These are phyloP conservation scores for Prenolepis imparis DNA, from an alignment of 2,888 invertebrate species.

Conservation along the genomic window DNA sequence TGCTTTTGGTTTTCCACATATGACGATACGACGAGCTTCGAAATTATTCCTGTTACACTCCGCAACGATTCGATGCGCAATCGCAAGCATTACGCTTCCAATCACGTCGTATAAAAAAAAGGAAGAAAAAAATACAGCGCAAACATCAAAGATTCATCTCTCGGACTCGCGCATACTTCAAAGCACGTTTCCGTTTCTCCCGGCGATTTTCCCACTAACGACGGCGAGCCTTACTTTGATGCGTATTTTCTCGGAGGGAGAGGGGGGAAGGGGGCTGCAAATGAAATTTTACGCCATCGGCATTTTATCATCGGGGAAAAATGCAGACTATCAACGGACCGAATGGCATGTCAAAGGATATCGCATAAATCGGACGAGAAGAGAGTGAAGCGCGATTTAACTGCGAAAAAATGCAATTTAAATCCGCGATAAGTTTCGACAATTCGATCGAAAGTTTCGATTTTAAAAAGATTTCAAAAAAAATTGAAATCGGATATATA, in stretches of 20 bases:
- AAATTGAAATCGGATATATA: not conserved
- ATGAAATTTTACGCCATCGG: constrained; percentile 48
- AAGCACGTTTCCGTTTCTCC: constrained; percentile 35
- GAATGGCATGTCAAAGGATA: constrained; percentile 37
- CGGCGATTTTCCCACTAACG: constrained; percentile 9
- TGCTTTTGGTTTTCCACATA: not conserved
- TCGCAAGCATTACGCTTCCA: constrained; percentile 33
- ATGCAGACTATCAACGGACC: constrained; percentile 41
- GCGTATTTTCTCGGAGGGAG: constrained; percentile 23
- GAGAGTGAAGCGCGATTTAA: not conserved
- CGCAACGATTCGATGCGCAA: constrained; percentile 28
- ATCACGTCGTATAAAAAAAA: constrained; percentile 7
- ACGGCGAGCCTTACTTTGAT: constrained; percentile 45
- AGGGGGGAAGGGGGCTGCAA: constrained; percentile 7
- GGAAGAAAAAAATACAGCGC: not conserved
- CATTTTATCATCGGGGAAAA: constrained; percentile 40
- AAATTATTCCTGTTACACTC: constrained; percentile 43
- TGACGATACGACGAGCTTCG: not conserved
- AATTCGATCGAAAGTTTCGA: constrained; percentile 7
- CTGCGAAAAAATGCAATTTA: constrained; percentile 18
- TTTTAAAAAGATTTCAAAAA: not conserved
- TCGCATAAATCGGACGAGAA: constrained; percentile 19
- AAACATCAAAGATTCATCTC: constrained; percentile 50
- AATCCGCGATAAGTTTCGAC: not conserved
- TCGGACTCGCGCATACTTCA: constrained; percentile 33